Conservation (phyloP, 2,797 vertebrate species). For the Sylvilagus floridanus region DNA sequence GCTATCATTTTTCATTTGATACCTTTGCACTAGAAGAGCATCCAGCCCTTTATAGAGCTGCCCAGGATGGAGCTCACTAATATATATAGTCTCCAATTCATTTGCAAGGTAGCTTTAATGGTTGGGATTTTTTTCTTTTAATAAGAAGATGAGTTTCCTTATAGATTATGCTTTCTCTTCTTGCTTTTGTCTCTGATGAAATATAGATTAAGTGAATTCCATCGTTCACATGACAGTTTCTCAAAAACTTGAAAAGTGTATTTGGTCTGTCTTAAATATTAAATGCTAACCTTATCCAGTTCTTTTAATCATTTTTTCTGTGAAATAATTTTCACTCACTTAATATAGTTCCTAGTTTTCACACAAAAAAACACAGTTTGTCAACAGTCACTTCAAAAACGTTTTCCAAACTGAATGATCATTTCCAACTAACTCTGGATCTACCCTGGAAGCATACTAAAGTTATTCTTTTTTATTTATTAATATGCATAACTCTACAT, state of each 20-base stretch:
- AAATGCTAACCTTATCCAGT: neutral
- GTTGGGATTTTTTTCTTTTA: neutral
- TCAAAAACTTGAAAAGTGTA: neutral
- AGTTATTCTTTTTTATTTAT: neutral
- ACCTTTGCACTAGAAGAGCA: neutral
- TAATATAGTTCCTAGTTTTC: neutral
- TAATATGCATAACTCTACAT: neutral
- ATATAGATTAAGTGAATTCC: slow-evolving; percentile 9
- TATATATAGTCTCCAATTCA: neutral
- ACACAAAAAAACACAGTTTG: neutral
- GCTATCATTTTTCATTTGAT: neutral
- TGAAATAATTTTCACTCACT: neutral
- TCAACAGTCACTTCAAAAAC: neutral
- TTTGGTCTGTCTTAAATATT: slow-evolving; percentile 13
- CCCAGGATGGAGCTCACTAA: neutral
- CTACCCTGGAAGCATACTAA: neutral
- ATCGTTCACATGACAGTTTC: slow-evolving; percentile 11
- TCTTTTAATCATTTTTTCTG: neutral
- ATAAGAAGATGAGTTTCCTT: neutral
- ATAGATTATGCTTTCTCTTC: neutral
- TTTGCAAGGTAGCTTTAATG: neutral
- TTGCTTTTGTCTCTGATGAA: slow-evolving; percentile 50
- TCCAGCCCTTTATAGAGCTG: neutral
- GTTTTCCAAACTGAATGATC: neutral
- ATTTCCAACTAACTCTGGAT: neutral